Evolutionary conservation across 2,797 vertebrate genomes (phyloP).

Genomic region (Saxicola maurus): DNA sequence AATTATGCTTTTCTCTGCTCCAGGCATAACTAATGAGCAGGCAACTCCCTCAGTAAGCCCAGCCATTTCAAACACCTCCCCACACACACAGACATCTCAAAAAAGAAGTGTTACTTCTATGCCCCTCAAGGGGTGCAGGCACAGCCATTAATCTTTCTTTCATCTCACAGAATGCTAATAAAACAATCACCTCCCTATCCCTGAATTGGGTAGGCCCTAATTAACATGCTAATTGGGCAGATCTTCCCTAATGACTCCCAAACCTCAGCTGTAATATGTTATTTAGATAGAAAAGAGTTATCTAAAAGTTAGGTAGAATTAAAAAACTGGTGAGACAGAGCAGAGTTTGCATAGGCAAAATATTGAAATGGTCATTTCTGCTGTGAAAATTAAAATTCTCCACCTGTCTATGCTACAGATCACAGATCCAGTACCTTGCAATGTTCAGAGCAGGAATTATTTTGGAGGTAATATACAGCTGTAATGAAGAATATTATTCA

Average conservation of each 20-base stretch:
- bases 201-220: slow-evolving; percentile 36
- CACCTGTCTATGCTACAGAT: background rate
- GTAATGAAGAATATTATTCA: background rate
- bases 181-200: slow-evolving; percentile 41
- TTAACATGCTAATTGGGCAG: slow-evolving; percentile 61
- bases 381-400: background rate
- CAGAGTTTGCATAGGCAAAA: background rate
- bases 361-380: background rate
- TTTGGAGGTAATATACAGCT: background rate
- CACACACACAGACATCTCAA: background rate
- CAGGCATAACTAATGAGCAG: slow-evolving; percentile 10
- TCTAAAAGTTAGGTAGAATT: slow-evolving; percentile 19
- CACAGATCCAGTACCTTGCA: background rate
- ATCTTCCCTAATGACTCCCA: slow-evolving; percentile 54
- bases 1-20: slow-evolving; percentile 27
- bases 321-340: background rate
- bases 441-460: background rate
- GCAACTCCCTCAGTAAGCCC: background rate
- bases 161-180: slow-evolving; percentile 47
- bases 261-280: slow-evolving; percentile 50
- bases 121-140: slow-evolving; percentile 19
- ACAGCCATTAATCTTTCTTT: slow-evolving; percentile 55
- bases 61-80: background rate
- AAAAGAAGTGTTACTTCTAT: slow-evolving; percentile 5
- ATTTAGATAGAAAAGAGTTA: slow-evolving; percentile 54